Evolutionary conservation across 2,797 vertebrate species (phyloP).

Genomic region (Falco peregrinus): DNA sequence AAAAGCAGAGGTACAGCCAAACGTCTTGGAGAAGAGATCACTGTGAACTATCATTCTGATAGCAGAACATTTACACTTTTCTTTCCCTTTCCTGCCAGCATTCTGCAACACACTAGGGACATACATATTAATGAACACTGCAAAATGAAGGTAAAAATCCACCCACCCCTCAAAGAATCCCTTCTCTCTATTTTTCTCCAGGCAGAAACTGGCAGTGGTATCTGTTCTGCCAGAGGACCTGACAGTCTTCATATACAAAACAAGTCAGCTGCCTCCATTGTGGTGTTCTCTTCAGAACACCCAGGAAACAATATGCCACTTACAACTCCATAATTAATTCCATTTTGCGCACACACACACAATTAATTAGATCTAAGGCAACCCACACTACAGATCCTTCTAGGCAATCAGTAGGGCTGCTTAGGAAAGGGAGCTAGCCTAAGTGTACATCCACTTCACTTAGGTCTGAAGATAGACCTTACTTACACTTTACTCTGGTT

Average conservation of each 20-base stretch:
- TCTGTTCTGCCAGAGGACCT: not conserved
- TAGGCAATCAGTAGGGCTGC: not conserved
- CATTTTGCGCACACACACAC: not conserved
- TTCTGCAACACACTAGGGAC: not conserved
- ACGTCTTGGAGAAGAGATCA: not conserved
- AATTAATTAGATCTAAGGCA: not conserved
- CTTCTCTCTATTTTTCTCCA: not conserved
- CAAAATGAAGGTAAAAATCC: not conserved
- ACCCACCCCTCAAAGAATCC: not conserved
- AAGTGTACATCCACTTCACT: not conserved
- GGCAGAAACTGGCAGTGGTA: not conserved
- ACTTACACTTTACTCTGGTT: not conserved
- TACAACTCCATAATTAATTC: not conserved
- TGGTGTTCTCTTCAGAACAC: not conserved
- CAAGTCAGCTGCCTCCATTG: not conserved
- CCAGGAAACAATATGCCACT: not conserved
- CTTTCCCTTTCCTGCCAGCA: not conserved
- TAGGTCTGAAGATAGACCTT: not conserved
- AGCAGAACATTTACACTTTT: not conserved
- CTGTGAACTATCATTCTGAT: not conserved
- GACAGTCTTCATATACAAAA: not conserved
- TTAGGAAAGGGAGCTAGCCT: not conserved
- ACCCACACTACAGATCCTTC: not conserved
- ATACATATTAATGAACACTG: not conserved
- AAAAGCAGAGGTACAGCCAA: slow-evolving; percentile 32